A percentile compares a stretch with the other conserved stretches of the same genome.
Conservation (phyloP, 2,888 invertebrate species). For the Tetragnatha montana region DNA sequence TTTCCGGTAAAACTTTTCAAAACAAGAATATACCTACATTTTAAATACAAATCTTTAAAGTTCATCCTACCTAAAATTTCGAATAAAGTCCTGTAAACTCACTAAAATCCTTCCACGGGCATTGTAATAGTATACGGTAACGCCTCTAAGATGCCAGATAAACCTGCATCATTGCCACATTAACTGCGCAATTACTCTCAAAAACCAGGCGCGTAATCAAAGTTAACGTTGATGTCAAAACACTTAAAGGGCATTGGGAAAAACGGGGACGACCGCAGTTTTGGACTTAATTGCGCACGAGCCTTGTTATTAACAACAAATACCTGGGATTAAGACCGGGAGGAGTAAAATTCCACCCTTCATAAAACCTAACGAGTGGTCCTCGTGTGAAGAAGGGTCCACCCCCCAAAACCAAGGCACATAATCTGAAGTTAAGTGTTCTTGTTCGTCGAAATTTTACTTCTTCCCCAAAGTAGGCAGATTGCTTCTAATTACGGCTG, state of each 20-base stretch:
- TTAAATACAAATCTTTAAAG: too few species aligned
- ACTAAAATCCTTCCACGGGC: too few species aligned
- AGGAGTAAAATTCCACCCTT: background rate
- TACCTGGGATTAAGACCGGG: background rate
- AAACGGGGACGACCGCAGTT: background rate
- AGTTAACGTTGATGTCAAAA: background rate
- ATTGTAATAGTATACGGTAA: background rate
- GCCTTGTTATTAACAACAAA: conserved; percentile 11
- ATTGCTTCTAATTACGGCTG: conserved; percentile 29
- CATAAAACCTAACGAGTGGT: conserved; percentile 16
- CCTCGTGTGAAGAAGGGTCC: background rate
- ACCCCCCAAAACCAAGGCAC: background rate
- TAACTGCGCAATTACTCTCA: background rate
- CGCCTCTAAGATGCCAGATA: background rate
- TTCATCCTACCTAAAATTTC: too few species aligned
- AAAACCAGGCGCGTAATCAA: background rate
- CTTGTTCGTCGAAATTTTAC: background rate
- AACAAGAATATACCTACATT: too few species aligned
- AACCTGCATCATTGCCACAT: background rate
- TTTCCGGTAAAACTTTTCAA: too few species aligned
- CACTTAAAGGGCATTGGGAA: background rate
- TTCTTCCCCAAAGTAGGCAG: background rate
- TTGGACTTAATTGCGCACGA: background rate
- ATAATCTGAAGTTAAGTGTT: conserved; percentile 33
- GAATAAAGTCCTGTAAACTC: too few species aligned